These are phyloP conservation scores for Aquatica leii DNA, from an alignment of 2,888 invertebrate genomes.

Conservation along the genomic window DNA sequence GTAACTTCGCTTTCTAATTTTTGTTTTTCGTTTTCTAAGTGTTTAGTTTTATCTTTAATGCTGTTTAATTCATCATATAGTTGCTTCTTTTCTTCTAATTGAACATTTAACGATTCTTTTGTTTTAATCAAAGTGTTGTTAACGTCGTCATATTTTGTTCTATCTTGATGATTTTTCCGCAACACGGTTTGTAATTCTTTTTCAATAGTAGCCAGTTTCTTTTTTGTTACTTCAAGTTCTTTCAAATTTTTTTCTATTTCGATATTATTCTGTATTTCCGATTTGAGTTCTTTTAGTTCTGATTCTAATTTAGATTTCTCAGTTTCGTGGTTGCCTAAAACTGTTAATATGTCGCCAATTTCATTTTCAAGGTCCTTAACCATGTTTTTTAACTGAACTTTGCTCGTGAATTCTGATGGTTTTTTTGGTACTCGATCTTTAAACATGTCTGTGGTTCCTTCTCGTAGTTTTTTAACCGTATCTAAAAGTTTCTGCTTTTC, in stretches of 20 bases:
- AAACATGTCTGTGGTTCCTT: slow-evolving; percentile 72
- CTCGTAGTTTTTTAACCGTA: slow-evolving; percentile 71
- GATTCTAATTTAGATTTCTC: slow-evolving; percentile 62
- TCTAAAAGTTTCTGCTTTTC: slow-evolving; percentile 73
- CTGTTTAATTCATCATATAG: slow-evolving; percentile 63
- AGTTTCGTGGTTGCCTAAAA: slow-evolving; percentile 69
- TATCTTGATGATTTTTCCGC: slow-evolving; percentile 63
- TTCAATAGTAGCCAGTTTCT: slow-evolving; percentile 63
- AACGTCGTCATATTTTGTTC: slow-evolving; percentile 64
- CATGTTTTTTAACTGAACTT: slow-evolving; percentile 80
- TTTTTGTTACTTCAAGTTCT: slow-evolving; percentile 64
- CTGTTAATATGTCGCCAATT: slow-evolving; percentile 73
- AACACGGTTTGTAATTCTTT: slow-evolving; percentile 66
- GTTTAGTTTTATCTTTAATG: slow-evolving; percentile 61
- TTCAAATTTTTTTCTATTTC: slow-evolving; percentile 54
- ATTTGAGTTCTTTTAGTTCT: slow-evolving; percentile 51
- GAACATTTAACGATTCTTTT: slow-evolving; percentile 61
- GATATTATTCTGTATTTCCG: slow-evolving; percentile 34
- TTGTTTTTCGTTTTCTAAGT: slow-evolving; percentile 63
- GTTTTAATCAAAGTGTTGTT: slow-evolving; percentile 61
- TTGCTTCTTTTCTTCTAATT: slow-evolving; percentile 69
- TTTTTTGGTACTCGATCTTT: slow-evolving; percentile 77
- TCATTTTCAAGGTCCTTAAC: slow-evolving; percentile 89
- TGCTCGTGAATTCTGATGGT: slow-evolving; percentile 75
- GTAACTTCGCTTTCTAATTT: slow-evolving; percentile 63